These are phyloP conservation scores for Mustela lutreola DNA, from an alignment of 2,113 vertebrate species.

Conservation along the genomic window DNA sequence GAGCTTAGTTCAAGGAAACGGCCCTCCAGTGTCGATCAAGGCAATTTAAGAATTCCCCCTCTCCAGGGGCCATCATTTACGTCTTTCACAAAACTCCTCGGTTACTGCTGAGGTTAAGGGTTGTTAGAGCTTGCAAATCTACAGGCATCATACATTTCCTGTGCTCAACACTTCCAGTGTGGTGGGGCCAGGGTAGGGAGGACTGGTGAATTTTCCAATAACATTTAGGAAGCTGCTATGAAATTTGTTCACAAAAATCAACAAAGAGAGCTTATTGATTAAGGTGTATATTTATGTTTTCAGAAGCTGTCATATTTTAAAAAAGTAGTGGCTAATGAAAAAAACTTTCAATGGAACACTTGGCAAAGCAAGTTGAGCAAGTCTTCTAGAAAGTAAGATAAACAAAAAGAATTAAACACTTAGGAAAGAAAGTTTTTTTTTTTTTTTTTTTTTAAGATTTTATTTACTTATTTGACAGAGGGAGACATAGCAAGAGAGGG, in stretches of 20 bases:
- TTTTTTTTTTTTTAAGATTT: no score
- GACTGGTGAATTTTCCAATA: background rate
- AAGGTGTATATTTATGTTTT: background rate
- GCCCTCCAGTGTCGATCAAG: background rate
- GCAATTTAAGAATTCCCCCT: background rate
- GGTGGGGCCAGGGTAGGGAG: background rate
- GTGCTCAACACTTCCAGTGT: background rate
- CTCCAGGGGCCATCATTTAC: background rate
- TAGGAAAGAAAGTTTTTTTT: background rate
- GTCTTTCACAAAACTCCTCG: background rate
- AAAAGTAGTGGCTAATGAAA: background rate
- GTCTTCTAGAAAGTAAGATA: slow-evolving; percentile 30
- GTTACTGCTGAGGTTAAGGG: background rate
- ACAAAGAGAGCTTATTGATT: background rate
- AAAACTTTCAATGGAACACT: background rate
- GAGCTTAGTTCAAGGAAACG: background rate
- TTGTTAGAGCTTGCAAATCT: background rate
- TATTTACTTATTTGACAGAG: no score
- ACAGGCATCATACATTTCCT: background rate
- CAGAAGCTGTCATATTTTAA: background rate
- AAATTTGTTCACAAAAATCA: background rate
- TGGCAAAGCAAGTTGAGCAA: background rate
- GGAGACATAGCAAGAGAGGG: no score
- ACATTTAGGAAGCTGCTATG: background rate
- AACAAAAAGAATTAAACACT: background rate